Evolutionary conservation across 1,140 invertebrate genomes (phyloP).

Genomic region (Chrysopa pallens): DNA sequence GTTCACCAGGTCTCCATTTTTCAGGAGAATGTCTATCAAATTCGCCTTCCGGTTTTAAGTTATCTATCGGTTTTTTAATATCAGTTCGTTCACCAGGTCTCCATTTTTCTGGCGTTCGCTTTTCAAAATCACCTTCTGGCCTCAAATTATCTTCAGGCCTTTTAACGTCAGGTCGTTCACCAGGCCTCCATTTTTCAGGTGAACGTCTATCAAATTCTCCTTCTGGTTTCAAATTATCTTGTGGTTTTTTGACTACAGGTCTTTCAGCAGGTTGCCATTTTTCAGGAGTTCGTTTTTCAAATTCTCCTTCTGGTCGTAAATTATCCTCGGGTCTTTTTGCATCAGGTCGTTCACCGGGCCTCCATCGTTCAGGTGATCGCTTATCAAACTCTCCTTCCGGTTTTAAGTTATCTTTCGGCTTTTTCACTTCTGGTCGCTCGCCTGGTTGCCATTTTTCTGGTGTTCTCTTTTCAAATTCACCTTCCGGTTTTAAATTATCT

Average conservation of each 20-base stretch:
- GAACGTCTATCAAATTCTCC: slow-evolving; percentile 22
- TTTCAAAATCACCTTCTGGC: slow-evolving; percentile 25
- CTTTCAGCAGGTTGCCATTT: slow-evolving; percentile 18
- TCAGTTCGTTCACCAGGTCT: slow-evolving; percentile 26
- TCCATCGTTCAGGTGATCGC: slow-evolving; percentile 20
- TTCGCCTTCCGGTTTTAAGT: slow-evolving; percentile 30
- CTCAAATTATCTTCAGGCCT: slow-evolving; percentile 27
- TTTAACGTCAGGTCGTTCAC: slow-evolving; percentile 12
- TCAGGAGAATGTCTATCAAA: slow-evolving; percentile 20
- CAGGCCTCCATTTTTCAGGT: slow-evolving; percentile 8
- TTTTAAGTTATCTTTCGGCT: slow-evolving; percentile 28
- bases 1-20: slow-evolving; percentile 23
- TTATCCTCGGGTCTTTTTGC: slow-evolving; percentile 35
- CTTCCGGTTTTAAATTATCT: slow-evolving; percentile 46
- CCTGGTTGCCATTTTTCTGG: slow-evolving; percentile 22
- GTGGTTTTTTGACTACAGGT: slow-evolving; percentile 23
- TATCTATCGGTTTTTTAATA: slow-evolving; percentile 32
- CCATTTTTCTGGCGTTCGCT: slow-evolving; percentile 23
- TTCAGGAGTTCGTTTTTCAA: slow-evolving; percentile 19
- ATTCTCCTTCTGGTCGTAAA: slow-evolving; percentile 32
- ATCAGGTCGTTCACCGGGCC: slow-evolving; percentile 27
- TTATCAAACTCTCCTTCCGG: slow-evolving; percentile 39
- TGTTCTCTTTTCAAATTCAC: slow-evolving; percentile 35
- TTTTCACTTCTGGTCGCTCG: slow-evolving; percentile 24
- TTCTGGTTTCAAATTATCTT: slow-evolving; percentile 29